These are phyloP conservation scores for Polydrusus cervinus DNA, from an alignment of 2,888 invertebrate genomes.

Conservation along the genomic window DNA sequence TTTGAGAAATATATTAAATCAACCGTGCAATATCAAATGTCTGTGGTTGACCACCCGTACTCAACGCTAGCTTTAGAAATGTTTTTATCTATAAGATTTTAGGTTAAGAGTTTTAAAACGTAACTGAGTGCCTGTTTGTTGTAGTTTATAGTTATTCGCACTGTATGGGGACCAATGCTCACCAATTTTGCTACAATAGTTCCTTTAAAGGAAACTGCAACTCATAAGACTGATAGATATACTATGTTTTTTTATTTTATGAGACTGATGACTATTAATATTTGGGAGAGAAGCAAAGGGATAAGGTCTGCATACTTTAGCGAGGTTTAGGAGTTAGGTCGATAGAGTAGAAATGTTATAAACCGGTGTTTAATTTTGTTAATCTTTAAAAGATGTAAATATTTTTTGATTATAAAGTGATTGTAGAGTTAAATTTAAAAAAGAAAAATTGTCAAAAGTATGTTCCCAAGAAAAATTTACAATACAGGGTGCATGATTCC, in stretches of 20 bases:
- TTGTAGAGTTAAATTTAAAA: constrained; percentile 8
- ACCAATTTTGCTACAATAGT: constrained; percentile 67
- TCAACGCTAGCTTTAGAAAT: constrained; percentile 60
- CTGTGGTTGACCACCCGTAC: constrained; percentile 70
- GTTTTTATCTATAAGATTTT: constrained; percentile 49
- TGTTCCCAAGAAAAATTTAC: not conserved
- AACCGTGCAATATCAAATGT: constrained; percentile 72
- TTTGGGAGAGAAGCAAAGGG: constrained; percentile 53
- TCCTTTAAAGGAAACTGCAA: constrained; percentile 66
- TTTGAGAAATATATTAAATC: constrained; percentile 20
- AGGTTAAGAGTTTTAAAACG: constrained; percentile 56
- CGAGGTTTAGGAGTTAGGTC: constrained; percentile 45
- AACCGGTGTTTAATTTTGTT: constrained; percentile 63
- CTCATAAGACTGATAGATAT: constrained; percentile 71
- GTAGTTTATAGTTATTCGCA: constrained; percentile 61
- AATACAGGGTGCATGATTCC: too few species aligned
- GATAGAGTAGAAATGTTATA: constrained; percentile 36
- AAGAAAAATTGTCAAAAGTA: constrained; percentile 31
- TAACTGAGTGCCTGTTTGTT: constrained; percentile 68
- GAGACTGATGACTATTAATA: constrained; percentile 64
- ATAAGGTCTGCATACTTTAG: constrained; percentile 59
- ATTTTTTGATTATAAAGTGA: constrained; percentile 56
- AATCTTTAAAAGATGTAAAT: constrained; percentile 69
- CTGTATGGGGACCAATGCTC: constrained; percentile 56
- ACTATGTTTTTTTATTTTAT: constrained; percentile 59